Evolutionary conservation across 53 echinoderm and acorn worm species (phyloP).

Genomic region (Stichopus horrens): DNA sequence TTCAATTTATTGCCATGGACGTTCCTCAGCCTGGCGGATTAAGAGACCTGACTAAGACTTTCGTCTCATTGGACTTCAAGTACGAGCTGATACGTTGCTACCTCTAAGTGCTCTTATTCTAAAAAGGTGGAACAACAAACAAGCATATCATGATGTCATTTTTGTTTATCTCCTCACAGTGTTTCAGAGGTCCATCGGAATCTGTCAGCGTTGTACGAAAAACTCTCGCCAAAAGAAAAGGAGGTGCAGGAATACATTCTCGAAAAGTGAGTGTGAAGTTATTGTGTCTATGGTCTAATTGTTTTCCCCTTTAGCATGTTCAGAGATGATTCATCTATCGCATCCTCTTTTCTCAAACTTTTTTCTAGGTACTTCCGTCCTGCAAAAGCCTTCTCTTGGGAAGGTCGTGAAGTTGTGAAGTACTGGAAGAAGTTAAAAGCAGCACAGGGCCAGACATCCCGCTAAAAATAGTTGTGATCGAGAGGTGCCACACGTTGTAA

Average conservation of each 20-base stretch:
- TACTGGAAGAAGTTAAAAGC: conserved; percentile 67
- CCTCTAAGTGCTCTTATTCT: too few species aligned
- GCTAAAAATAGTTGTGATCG: too few species aligned
- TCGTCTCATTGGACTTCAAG: too few species aligned
- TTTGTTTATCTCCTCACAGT: neutral
- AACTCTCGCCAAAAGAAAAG: conserved; percentile 57
- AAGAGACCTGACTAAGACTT: too few species aligned
- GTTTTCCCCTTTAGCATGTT: too few species aligned
- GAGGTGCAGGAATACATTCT: conserved; percentile 62
- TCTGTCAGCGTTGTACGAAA: conserved; percentile 38
- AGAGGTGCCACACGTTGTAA: too few species aligned
- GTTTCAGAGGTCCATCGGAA: conserved; percentile 60
- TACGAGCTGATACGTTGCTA: too few species aligned
- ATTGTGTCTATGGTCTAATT: too few species aligned
- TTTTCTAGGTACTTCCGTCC: conserved; percentile 57
- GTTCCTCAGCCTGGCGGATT: too few species aligned
- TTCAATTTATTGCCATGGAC: too few species aligned
- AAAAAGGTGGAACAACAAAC: neutral
- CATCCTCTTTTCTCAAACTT: neutral
- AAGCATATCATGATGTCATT: neutral
- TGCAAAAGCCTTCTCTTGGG: conserved; percentile 64
- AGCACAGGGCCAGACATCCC: neutral
- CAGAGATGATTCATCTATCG: too few species aligned
- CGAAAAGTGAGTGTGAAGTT: conserved; percentile 62
- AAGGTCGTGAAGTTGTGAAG: conserved; percentile 65